Percentiles rank a stretch among this genome's conserved stretches.
Evolutionary conservation across 2,113 vertebrate genomes (phyloP).

Genomic region (Erythrocebus patas): DNA sequence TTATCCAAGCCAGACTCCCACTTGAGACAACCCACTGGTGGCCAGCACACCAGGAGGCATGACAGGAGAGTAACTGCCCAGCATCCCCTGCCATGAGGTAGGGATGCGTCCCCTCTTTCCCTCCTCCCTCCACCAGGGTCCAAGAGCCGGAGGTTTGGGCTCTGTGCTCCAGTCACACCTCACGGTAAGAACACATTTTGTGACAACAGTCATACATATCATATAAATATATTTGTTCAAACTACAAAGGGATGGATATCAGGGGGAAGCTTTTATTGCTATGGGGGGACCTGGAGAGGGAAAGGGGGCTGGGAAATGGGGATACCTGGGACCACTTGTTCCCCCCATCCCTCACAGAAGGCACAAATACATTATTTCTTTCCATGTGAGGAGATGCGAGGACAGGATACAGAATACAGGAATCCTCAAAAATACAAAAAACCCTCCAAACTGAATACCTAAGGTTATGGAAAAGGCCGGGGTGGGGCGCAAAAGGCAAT

Average conservation of each 20-base stretch:
- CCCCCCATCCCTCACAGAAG: constrained; percentile 68
- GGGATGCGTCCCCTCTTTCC: not conserved
- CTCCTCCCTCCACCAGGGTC: not conserved
- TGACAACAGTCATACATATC: constrained; percentile 72
- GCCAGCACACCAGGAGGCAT: not conserved
- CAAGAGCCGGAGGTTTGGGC: not conserved
- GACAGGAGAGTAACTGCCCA: not conserved
- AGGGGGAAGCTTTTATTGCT: constrained; percentile 67
- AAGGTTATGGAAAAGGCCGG: constrained; percentile 25
- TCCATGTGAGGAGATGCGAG: constrained; percentile 48
- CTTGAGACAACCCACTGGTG: not conserved
- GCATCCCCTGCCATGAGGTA: not conserved
- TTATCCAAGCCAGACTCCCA: not conserved
- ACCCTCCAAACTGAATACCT: constrained; percentile 54
- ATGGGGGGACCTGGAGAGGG: not conserved
- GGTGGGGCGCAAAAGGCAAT: not conserved
- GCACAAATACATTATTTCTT: constrained; percentile 74
- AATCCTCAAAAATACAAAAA: constrained; percentile 69
- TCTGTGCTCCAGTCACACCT: not conserved
- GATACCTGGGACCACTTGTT: constrained; percentile 13
- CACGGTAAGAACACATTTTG: constrained; percentile 66
- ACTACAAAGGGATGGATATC: constrained; percentile 52
- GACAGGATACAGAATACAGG: not conserved
- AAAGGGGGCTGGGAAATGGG: constrained; percentile 20
- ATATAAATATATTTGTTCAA: constrained; percentile 81